Conservation (phyloP, 2,888 invertebrate species). For the Sesia bembeciformis region DNA sequence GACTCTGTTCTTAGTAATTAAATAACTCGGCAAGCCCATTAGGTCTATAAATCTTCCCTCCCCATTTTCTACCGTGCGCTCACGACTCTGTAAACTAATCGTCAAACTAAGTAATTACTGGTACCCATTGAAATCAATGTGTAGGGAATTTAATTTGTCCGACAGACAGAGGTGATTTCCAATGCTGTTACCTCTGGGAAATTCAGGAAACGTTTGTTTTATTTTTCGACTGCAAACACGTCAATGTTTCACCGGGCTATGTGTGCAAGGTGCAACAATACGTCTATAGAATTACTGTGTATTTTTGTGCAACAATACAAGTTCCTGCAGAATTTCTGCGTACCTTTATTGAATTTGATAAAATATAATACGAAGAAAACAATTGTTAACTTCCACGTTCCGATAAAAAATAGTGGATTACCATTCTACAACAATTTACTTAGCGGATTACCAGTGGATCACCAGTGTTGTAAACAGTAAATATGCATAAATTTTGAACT, state of each 20-base stretch:
- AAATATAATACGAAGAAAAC: no score
- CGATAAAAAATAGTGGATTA: no score
- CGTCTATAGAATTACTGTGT: not conserved
- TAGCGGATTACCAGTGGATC: no score
- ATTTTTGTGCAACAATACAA: not conserved
- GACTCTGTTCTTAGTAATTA: slow-evolving; percentile 15
- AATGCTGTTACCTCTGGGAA: slow-evolving; percentile 31
- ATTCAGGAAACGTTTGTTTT: slow-evolving; percentile 24
- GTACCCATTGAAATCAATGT: slow-evolving; percentile 55
- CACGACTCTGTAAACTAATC: slow-evolving; percentile 55
- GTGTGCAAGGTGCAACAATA: not conserved
- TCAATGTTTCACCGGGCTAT: slow-evolving; percentile 20
- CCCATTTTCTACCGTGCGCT: slow-evolving; percentile 28
- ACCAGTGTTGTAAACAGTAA: no score
- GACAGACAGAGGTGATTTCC: slow-evolving; percentile 37
- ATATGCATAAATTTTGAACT: no score
- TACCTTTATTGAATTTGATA: no score
- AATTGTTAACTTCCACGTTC: no score
- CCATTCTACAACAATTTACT: no score
- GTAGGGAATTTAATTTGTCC: slow-evolving; percentile 57
- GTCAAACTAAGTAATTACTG: slow-evolving; percentile 60
- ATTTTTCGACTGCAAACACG: slow-evolving; percentile 26
- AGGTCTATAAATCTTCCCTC: slow-evolving; percentile 42
- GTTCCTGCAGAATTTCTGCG: not conserved
- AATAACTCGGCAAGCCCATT: slow-evolving; percentile 20